Conservation (phyloP, 2,797 vertebrate species). For the Phylloscopus collybita region DNA sequence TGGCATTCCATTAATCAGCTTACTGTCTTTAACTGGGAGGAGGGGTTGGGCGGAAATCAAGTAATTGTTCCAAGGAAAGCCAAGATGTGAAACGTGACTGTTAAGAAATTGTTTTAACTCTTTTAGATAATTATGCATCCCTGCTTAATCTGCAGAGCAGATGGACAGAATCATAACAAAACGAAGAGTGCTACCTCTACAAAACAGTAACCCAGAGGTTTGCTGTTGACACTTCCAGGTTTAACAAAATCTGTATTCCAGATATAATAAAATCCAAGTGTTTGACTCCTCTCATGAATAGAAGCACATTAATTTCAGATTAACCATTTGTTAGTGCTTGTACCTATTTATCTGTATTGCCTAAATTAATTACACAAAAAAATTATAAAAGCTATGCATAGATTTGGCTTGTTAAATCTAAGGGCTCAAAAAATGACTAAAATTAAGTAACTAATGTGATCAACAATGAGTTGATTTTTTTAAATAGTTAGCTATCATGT, state of each 20-base stretch:
- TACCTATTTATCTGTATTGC: not conserved
- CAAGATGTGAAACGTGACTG: not conserved
- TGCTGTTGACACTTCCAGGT: not conserved
- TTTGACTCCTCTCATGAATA: not conserved
- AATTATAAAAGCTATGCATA: not conserved
- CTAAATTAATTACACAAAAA: not conserved
- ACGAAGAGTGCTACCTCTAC: not conserved
- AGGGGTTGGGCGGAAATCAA: not conserved
- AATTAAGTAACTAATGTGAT: not conserved
- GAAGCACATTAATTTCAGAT: not conserved
- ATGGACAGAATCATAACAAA: not conserved
- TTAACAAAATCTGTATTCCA: not conserved
- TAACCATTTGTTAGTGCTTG: not conserved
- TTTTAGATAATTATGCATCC: not conserved
- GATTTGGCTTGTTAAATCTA: not conserved
- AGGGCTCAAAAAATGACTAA: not conserved
- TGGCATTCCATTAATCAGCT: not conserved
- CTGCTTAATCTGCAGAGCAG: not conserved
- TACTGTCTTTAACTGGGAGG: not conserved
- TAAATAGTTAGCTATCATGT: not conserved
- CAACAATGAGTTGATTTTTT: not conserved
- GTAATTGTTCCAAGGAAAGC: not conserved
- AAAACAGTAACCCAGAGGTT: not conserved
- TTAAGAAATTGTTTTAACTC: not conserved
- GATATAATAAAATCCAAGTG: not conserved